phyloP scores from a whole-genome alignment of 37 sponge, comb jelly and placozoan genomes.

The Chondrosia reniformis region DNA sequence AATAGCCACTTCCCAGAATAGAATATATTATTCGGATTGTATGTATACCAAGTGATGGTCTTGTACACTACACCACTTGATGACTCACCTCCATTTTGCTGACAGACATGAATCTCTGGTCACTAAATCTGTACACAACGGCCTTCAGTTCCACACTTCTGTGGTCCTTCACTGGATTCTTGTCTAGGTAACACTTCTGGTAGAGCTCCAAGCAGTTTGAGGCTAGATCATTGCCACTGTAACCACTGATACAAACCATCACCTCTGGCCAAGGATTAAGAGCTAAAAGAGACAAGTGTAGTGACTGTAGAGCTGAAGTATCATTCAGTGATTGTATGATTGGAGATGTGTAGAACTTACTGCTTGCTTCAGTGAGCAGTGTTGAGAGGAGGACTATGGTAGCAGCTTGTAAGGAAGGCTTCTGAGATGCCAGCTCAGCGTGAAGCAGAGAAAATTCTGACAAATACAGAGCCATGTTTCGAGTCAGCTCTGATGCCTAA shows the following conservation, averaged over 20 bases:
- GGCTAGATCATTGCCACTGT: constrained; percentile 29
- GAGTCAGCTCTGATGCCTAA: neutral
- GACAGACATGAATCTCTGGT: constrained; percentile 19
- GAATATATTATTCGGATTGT: too few relatives aligned
- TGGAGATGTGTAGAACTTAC: too few relatives aligned
- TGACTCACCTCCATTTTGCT: constrained; percentile 33
- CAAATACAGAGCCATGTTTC: constrained; percentile 54
- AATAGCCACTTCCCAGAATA: too few relatives aligned
- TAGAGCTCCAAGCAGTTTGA: constrained; percentile 33
- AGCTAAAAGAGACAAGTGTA: constrained; percentile 27
- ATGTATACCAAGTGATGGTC: too few relatives aligned
- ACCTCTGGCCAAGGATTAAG: constrained; percentile 47
- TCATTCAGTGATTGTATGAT: too few relatives aligned
- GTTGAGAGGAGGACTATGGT: neutral
- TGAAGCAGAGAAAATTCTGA: constrained; percentile 65
- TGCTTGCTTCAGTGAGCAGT: neutral
- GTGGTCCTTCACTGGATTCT: constrained; percentile 53
- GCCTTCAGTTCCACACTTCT: constrained; percentile 44
- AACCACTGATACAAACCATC: constrained; percentile 42
- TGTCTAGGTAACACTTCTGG: constrained; percentile 31
- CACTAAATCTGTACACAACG: constrained; percentile 28
- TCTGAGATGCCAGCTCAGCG: constrained; percentile 17
- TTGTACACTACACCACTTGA: too few relatives aligned
- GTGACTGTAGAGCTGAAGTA: too few relatives aligned
- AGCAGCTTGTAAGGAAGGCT: constrained; percentile 8